These are phyloP conservation scores for Epicampocera succincta DNA, from an alignment of 2,888 invertebrate species.

Conservation along the genomic window DNA sequence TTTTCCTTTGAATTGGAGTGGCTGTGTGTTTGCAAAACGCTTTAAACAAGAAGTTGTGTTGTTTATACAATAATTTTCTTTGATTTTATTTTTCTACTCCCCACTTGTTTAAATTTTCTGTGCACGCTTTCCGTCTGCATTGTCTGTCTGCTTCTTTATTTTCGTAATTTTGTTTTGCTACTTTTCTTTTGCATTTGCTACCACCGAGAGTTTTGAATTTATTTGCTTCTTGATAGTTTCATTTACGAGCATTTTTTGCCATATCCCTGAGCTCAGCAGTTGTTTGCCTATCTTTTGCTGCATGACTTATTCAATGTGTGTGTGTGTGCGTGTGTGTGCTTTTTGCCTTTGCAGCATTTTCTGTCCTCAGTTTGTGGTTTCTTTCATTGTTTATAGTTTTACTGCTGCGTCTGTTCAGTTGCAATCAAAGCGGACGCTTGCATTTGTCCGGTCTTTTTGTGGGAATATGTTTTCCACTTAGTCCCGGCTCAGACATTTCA, in stretches of 20 bases:
- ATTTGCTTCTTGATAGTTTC: slow-evolving; percentile 22
- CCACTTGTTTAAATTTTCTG: slow-evolving; percentile 19
- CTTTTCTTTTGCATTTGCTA: slow-evolving; percentile 21
- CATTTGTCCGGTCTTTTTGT: too few relatives aligned
- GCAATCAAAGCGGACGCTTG: slow-evolving; percentile 22
- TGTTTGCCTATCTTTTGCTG: slow-evolving; percentile 34
- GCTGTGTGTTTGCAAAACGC: neutral
- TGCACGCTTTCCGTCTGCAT: slow-evolving; percentile 18
- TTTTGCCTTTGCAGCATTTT: neutral
- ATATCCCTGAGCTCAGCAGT: slow-evolving; percentile 25
- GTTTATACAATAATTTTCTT: slow-evolving; percentile 23
- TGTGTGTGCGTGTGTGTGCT: too few relatives aligned
- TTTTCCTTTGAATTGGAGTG: slow-evolving; percentile 4
- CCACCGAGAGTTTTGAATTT: slow-evolving; percentile 30
- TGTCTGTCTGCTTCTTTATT: slow-evolving; percentile 42
- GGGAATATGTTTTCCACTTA: neutral
- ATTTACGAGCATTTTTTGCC: neutral
- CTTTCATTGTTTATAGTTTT: neutral
- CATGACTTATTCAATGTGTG: neutral
- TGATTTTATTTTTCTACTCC: slow-evolving; percentile 5
- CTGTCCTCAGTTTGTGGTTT: slow-evolving; percentile 16
- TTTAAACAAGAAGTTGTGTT: slow-evolving; percentile 33
- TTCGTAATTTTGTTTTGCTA: slow-evolving; percentile 50
- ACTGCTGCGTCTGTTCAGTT: slow-evolving; percentile 14
- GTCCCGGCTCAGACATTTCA: too few relatives aligned